Evolutionary conservation across 1,140 invertebrate genomes (phyloP).

Genomic region (Gerris buenoi): DNA sequence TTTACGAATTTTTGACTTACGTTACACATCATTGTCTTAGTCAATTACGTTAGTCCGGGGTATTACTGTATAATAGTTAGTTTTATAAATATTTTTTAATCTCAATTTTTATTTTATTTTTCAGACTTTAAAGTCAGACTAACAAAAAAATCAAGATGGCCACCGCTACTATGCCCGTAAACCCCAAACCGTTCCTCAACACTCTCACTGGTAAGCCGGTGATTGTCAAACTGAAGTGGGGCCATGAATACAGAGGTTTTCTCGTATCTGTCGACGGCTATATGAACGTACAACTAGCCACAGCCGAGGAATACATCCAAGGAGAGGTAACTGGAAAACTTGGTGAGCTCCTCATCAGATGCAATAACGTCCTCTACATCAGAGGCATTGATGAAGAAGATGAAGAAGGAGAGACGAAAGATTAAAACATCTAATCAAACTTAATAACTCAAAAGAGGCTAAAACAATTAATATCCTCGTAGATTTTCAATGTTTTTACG

Average conservation of each 20-base stretch:
- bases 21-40: too few species aligned
- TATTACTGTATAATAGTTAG: too few species aligned
- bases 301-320: conserved; percentile 96
- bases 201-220: conserved; percentile 93
- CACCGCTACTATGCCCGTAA: conserved; percentile 78
- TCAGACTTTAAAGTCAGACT: too few species aligned
- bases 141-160: conserved; percentile 8
- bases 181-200: conserved; percentile 98
- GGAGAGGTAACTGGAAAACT: conserved; percentile 80
- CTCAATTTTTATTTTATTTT: too few species aligned
- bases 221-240: conserved; percentile 98
- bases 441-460: too few species aligned
- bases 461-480: too few species aligned
- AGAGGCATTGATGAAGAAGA: conserved; percentile 92
- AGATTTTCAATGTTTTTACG: too few species aligned
- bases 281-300: conserved; percentile 97
- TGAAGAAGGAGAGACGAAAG: conserved; percentile 92
- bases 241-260: conserved; percentile 97
- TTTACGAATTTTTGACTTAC: too few species aligned
- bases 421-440: too few species aligned
- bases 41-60: too few species aligned
- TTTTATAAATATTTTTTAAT: too few species aligned
- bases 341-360: conserved; percentile 92
- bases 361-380: conserved; percentile 97
- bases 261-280: conserved; percentile 96